Evolutionary conservation across 2,888 invertebrate genomes (phyloP), one percentile per base, ranked within the genome.

Genomic region (Hecatera dysodea): DNA sequence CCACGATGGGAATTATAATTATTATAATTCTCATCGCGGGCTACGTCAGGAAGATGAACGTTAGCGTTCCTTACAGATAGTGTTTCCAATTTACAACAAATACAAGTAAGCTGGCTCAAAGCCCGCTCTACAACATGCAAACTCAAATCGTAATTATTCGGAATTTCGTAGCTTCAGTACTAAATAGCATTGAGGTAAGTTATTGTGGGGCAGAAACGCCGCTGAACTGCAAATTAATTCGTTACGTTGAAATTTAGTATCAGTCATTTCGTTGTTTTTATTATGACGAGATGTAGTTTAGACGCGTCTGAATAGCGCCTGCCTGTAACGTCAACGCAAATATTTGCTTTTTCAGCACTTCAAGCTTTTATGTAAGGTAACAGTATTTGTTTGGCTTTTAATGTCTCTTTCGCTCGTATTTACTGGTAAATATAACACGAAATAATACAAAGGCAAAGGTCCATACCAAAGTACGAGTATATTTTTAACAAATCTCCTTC

Each of bases 161-260:
- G 50, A 42, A 64, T 57, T 55, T 55, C 61, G 42, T 56, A 55
- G 61, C 57, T 62, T 50, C 46, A 36, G 61, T 66, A 57, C 48
- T 65, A 75, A 80, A 64, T 61, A 56, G 27, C 46, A 68, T 56
- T n/a, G n/a, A n/a, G n/a, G 22, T 81, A 67, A 81, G 69, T 72
- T 65, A 44, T 60, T 75, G 22, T 60, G 22, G 29, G 64, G 60
- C 46, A 55, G 64, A 63, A 72, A 67, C 59, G 56, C 46, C 48
- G 9, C 48, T 65, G 33, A 67, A 57, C 60, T 42, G 57, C 29
- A 33, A 67, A 71, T 60, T 69, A 71, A 80, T 78, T 81, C 29
- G 56, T 63, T 67, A 61, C n/a, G 48, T 48, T 65, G 60, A 65
- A 67, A 62, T 79, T 68, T 57, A 70, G 11, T 67, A 27, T 63